Base-by-base conservation (phyloP, 2,113 vertebrate genomes). In the Alethe diademata region DNA sequence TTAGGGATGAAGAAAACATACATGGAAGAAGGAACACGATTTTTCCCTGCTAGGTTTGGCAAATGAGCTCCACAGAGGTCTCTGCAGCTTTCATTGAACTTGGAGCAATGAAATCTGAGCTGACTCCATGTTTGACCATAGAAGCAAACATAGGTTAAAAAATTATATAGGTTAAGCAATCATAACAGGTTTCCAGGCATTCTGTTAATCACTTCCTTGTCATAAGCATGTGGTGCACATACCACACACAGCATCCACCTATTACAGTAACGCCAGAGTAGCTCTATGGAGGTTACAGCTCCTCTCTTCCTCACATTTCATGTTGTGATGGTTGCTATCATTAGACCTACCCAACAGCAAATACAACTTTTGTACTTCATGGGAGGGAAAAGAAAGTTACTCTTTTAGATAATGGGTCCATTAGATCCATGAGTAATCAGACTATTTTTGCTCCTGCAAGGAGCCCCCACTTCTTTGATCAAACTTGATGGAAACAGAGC, bases 191-290 rank as follows among this genome's bases (percentile, higher is more conserved):
- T 95, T 95, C 94, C 67, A 92, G 73, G 92, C 64, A 48, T 83
- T 76, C 47, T 91, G 91, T 60, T 92, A 84, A 93, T 74, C 60
- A 45, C 72, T 94, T 96, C 92, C 87, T 88, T 64, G 53, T 86
- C 64, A 35, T 19, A 57, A 86, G 72, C 60, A 35, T 10, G 47
- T 61, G 60, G 51, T 58, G n/a, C 42, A 40, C 19, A 50, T 12
- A 73, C 47, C 1, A 4, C 71, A 51, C 51, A 61, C 40, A 83
- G 88, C 81, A 90, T 19, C 85, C 79, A 88, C 86, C 78, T 62
- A 70, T 88, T 64, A 71, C 43, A 64, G 78, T 53, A 93, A 58
- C 16, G 57, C 51, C 69, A 66, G 33, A 31, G 78, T 35, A 72
- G 58, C 35, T 58, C 69, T 38, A 2, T 3, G 3, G 28, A 70